These are phyloP conservation scores for Rhagologus leucostigma DNA, from an alignment of 2,113 vertebrate species.

Conservation along the genomic window DNA sequence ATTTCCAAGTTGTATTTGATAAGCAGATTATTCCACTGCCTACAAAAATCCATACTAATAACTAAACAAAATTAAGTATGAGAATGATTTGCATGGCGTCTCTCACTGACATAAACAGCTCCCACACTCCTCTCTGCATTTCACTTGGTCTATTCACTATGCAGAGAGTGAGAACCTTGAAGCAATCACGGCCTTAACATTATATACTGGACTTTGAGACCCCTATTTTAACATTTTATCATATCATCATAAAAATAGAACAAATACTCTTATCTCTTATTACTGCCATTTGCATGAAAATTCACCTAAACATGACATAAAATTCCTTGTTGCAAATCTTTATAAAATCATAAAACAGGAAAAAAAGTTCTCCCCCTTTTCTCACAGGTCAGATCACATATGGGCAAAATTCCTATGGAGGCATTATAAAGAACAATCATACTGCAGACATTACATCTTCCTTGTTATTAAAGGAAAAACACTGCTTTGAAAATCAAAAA, in stretches of 20 bases:
- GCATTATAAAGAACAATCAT: neutral
- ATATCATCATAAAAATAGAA: neutral
- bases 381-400: neutral
- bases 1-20: neutral
- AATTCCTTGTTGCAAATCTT: neutral
- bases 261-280: neutral
- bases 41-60: neutral
- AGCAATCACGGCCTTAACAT: accelerated
- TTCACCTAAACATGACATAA: neutral
- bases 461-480: neutral
- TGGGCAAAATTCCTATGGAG: accelerated
- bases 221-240: neutral
- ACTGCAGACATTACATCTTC: neutral
- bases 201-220: neutral
- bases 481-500: neutral
- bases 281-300: neutral
- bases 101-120: neutral
- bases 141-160: neutral
- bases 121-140: neutral
- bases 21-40: neutral
- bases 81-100: neutral
- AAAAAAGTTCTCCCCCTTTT: neutral
- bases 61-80: neutral
- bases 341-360: neutral
- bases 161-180: neutral